Base-by-base conservation (phyloP, 2,797 vertebrate genomes). In the Cuniculus paca region DNA sequence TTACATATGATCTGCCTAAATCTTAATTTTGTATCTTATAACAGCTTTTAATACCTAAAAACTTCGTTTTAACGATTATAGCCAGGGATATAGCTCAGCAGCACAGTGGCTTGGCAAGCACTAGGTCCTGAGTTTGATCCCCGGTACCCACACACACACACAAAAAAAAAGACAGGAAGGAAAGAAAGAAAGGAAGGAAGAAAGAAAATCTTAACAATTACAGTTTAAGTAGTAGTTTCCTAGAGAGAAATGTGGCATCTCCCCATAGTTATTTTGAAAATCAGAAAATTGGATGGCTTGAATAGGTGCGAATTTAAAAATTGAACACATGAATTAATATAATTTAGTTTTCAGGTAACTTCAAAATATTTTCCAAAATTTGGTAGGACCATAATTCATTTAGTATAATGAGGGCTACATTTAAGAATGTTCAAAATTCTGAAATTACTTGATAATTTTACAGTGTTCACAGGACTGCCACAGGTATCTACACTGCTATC, bases 61-160 rank as follows among this genome's bases (percentile, higher is more conserved):
- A 88, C 74, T 95, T 95, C 87, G 93, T 96, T 97, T 95, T 97
- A 93, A 96, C 81, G 92, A 93, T 97, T 97, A 86, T 34, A 97
- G 72, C 52, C 52, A 4, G 52, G 52, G 52, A 54, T 54, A 52
- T 16, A 17, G 17, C 52, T 54, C 52, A 54, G 52, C 5, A 16
- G 17, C 52, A 54, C 52, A 19, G 52, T 14, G 17, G 16, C 52
- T 54, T 54, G 52, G 52, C 52, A 54, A 16, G 52, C 52, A 54
- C 17, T 17, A 54, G 52, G 52, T 54, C 52, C 52, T 54, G 52
- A 54, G 52, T 54, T 54, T 54, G 52, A 54, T 54, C 19, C 52
- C 52, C 17, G 16, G 16, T 54, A 54, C 52, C 52, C 52, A 54
- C 52, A 54, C n/a, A n/a, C n/a, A n/a, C n/a, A n/a, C n/a, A n/a